Conservation (phyloP, 1,140 invertebrate species). For the Drosophila suzukii region DNA sequence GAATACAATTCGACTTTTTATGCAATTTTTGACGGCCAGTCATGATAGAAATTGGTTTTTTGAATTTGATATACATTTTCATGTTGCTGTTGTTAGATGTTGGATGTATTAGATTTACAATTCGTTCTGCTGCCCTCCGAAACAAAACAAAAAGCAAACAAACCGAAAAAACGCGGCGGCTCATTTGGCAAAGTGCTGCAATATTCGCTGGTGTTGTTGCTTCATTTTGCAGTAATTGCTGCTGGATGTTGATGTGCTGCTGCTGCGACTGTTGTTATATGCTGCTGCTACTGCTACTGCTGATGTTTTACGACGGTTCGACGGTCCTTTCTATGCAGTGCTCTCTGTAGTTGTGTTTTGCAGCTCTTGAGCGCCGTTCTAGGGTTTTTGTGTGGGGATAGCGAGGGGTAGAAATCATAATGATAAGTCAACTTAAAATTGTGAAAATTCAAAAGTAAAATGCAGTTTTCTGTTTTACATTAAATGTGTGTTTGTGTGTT, state of each 20-base stretch:
- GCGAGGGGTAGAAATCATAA: conserved; percentile 40
- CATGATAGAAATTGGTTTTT: conserved; percentile 31
- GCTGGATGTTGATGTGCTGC: conserved; percentile 15
- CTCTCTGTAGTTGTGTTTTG: conserved; percentile 84
- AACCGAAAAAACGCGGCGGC: conserved; percentile 50
- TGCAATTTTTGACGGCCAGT: conserved; percentile 32
- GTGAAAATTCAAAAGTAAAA: conserved; percentile 15
- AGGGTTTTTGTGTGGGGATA: conserved; percentile 9
- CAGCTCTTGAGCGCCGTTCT: conserved; percentile 83
- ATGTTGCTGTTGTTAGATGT: conserved; percentile 20
- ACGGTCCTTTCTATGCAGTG: conserved; percentile 72
- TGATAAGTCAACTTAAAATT: conserved; percentile 30
- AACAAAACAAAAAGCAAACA: conserved; percentile 63
- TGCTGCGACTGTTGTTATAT: conserved; percentile 14
- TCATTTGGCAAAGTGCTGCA: conserved; percentile 46
- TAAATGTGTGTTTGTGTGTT: conserved; percentile 21
- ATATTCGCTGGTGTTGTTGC: conserved; percentile 26
- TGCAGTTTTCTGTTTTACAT: conserved; percentile 18
- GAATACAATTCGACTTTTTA: conserved; percentile 61
- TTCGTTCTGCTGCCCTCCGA: conserved; percentile 25
- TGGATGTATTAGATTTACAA: conserved; percentile 29
- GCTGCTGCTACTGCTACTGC: conserved; percentile 36
- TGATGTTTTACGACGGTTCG: conserved; percentile 36
- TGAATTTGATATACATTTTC: conserved; percentile 47
- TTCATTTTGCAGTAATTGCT: conserved; percentile 28